A percentile compares a stretch with the other conserved stretches of the same genome.
These are phyloP conservation scores for Lagocephalus sceleratus DNA, from an alignment of 2,797 vertebrate species.

Conservation along the genomic window DNA sequence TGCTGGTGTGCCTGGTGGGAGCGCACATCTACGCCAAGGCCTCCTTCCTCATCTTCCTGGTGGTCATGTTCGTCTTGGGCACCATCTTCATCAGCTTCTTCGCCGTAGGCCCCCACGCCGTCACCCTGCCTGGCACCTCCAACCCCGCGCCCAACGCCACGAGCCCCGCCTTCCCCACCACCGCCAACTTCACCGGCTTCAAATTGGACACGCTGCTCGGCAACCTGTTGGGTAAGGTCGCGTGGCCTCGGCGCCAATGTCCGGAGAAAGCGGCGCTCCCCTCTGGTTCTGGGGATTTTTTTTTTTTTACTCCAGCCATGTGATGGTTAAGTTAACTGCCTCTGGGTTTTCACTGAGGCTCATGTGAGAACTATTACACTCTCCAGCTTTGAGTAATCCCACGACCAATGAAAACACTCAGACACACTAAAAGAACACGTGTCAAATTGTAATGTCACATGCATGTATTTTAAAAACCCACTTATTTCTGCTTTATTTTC, in stretches of 20 bases:
- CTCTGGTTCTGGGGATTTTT: constrained; percentile 24
- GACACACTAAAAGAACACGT: too few species aligned
- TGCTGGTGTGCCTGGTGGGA: constrained; percentile 86
- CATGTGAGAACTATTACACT: constrained; percentile 40
- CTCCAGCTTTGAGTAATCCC: constrained; percentile 28
- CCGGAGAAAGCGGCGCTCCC: neutral
- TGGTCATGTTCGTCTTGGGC: constrained; percentile 80
- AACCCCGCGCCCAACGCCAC: constrained; percentile 36
- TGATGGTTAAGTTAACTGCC: constrained; percentile 49
- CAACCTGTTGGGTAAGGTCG: constrained; percentile 80
- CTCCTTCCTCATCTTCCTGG: constrained; percentile 88
- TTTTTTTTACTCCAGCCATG: constrained; percentile 40
- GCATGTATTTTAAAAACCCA: neutral
- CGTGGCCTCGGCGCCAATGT: neutral
- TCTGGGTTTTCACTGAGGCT: constrained; percentile 15
- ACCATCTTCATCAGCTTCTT: constrained; percentile 89
- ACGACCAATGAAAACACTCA: neutral
- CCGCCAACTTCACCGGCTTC: constrained; percentile 83
- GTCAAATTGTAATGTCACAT: neutral
- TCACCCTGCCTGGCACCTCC: constrained; percentile 55
- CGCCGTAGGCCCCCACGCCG: constrained; percentile 55
- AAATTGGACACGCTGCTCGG: constrained; percentile 79
- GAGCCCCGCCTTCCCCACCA: constrained; percentile 17
- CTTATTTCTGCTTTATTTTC: too few species aligned
- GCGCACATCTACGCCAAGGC: constrained; percentile 89